These are phyloP conservation scores for Brachionus paranguensis DNA, from an alignment of 1,140 invertebrate species.

Conservation along the genomic window DNA sequence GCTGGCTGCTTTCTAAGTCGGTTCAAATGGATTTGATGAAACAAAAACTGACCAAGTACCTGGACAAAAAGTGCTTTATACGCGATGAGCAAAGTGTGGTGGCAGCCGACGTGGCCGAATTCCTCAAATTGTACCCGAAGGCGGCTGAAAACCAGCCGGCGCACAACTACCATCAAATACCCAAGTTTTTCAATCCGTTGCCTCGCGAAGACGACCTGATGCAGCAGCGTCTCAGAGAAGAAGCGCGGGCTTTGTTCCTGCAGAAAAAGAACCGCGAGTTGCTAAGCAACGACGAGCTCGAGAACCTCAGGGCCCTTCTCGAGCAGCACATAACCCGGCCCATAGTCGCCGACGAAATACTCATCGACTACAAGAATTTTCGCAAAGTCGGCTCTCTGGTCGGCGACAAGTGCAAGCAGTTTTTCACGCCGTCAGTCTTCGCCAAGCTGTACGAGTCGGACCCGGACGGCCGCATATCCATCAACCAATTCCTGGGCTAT, in stretches of 20 bases:
- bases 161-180: neutral
- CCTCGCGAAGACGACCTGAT: conserved; percentile 27
- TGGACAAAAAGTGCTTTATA: neutral
- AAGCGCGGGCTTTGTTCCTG: conserved; percentile 29
- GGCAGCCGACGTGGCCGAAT: neutral
- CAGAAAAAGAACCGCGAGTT: conserved; percentile 29
- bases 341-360: conserved; percentile 66
- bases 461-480: conserved; percentile 65
- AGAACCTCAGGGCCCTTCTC: conserved; percentile 71
- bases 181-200: neutral
- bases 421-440: conserved; percentile 77
- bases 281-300: conserved; percentile 17
- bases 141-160: neutral
- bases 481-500: conserved; percentile 79
- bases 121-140: conserved; percentile 1
- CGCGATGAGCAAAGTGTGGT: neutral
- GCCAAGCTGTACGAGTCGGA: conserved; percentile 76
- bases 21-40: neutral
- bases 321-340: conserved; percentile 72
- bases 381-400: conserved; percentile 65
- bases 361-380: conserved; percentile 78
- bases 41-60: neutral
- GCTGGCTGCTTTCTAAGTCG: neutral
- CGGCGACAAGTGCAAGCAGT: conserved; percentile 68
- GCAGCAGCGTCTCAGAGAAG: conserved; percentile 26